These are phyloP conservation scores for Harpalus rubripes DNA, from an alignment of 2,888 invertebrate species.

Conservation along the genomic window DNA sequence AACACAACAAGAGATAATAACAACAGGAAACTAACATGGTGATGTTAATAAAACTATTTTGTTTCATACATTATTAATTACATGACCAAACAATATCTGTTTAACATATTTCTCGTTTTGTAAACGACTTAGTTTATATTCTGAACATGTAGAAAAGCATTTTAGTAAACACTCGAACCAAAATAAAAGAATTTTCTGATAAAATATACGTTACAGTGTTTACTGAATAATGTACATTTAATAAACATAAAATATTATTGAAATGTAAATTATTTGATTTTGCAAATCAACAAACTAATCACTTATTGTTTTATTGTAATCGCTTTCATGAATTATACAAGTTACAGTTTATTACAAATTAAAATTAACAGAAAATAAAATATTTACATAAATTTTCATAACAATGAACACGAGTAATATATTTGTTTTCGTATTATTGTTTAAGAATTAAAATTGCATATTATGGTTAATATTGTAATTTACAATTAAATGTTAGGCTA, in stretches of 20 bases:
- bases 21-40: not conserved
- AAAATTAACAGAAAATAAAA: no score
- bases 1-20: not conserved
- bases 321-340: no score
- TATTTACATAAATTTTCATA: no score
- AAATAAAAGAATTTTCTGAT: not conserved
- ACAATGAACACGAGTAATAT: no score
- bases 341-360: no score
- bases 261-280: not conserved
- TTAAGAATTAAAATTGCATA: no score
- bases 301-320: no score
- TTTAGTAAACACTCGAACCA: not conserved
- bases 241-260: slow-evolving; percentile 3
- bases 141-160: not conserved
- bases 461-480: no score
- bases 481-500: no score
- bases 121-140: not conserved
- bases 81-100: not conserved
- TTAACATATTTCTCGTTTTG: slow-evolving; percentile 6
- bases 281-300: not conserved
- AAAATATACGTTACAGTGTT: not conserved
- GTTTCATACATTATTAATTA: slow-evolving; percentile 2
- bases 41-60: slow-evolving; percentile 4
- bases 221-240: not conserved
- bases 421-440: no score